phyloP scores from a whole-genome alignment of 2,797 vertebrate species.

The Gallinago nigripennis region DNA sequence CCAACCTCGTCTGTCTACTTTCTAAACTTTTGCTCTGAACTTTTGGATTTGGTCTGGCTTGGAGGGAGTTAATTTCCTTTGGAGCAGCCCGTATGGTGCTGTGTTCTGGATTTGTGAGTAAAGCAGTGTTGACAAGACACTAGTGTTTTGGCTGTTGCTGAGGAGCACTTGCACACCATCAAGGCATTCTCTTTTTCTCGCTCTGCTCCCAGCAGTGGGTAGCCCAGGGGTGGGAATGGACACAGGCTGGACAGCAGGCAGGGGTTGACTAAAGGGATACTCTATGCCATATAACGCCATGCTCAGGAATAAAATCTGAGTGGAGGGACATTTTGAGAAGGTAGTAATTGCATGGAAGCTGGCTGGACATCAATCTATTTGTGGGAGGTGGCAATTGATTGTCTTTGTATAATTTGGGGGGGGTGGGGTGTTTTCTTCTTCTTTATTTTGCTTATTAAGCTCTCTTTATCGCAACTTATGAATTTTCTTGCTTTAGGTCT shows the following conservation, averaged over 20 bases:
- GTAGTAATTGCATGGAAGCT: not conserved
- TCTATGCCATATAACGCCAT: not conserved
- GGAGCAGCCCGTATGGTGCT: not conserved
- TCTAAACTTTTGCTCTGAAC: not conserved
- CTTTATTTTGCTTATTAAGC: not conserved
- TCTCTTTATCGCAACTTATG: not conserved
- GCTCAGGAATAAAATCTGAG: not conserved
- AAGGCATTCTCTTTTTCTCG: not conserved
- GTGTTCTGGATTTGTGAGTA: not conserved
- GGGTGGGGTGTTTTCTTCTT: no score
- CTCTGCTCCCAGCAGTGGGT: not conserved
- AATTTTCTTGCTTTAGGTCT: not conserved
- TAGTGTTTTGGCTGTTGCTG: not conserved
- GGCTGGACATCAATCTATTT: not conserved
- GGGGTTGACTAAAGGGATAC: no score
- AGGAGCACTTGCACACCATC: not conserved
- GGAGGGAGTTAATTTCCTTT: not conserved
- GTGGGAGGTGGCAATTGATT: not conserved
- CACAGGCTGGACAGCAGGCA: not conserved
- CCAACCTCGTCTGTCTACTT: not conserved
- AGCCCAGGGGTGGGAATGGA: no score
- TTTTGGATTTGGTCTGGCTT: not conserved
- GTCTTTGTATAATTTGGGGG: not conserved
- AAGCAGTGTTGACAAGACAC: not conserved
- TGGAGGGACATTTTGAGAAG: not conserved